Base-by-base conservation (phyloP, 2,113 vertebrate species). In the Sceloporus tristichus region DNA sequence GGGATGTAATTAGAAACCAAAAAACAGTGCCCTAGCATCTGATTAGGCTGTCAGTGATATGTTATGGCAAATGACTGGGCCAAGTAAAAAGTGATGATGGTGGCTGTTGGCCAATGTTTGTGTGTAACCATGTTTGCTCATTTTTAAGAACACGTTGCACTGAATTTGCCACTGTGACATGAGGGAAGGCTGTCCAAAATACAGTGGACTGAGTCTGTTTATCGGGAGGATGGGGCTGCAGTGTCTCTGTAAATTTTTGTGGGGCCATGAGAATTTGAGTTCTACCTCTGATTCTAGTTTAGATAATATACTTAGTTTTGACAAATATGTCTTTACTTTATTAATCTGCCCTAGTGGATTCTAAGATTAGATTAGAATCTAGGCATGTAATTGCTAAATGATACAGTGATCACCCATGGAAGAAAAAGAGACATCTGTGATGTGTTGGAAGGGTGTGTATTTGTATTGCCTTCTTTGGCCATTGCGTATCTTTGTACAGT, bases 1-100 rank as follows among this genome's bases (percentile, higher is more conserved):
- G 74, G 71, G 70, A 70, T 83, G 73, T 86, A 83, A 86, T 90
- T 90, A 86, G 79, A 86, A 76, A 4, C 85, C 85, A 78, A 73
- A 90, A 90, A 85, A 71, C 74, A 90, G 62, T 34, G 79, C 73
- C 21, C 48, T 86, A 19, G 79, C 86, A 56, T 82, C 84, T 83
- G 84, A 78, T 86, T 83, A 86, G n/a, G 11, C 73, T 82, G 88
- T 78, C 79, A 71, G n/a, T 53, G 54, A 71, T 86, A 68, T 83
- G 74, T 85, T 70, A 27, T 82, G 73, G 73, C 48, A 86, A 90
- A 86, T 23, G 74, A 70, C 73, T 71, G 48, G 79, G 65, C 73
- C 71, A n/a, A 42, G 54, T 82, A 54, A 48, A 79, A 88, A 85
- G n/a, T 80, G 29, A 34, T 80, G 29, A 34, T 70, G 62, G 53